Percentiles rank a stretch among this genome's conserved stretches.
phyloP scores from a whole-genome alignment of 2,888 invertebrate species.

The Lochmaea crataegi region DNA sequence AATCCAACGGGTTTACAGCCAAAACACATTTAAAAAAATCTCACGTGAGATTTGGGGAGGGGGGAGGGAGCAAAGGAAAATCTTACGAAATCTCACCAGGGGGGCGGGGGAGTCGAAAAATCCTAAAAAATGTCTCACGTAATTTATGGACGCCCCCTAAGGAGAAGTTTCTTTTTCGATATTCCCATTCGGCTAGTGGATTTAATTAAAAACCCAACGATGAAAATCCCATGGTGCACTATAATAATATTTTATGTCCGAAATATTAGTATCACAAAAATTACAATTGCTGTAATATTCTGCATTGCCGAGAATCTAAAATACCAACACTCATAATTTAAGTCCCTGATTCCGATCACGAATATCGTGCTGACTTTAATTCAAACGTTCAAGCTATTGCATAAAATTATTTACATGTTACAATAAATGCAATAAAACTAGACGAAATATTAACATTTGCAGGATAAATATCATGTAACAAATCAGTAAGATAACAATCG shows the following conservation, averaged over 20 bases:
- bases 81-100: too few relatives aligned
- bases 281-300: constrained; percentile 5
- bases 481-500: constrained; percentile 22
- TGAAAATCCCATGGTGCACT: not conserved
- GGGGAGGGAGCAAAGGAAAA: too few relatives aligned
- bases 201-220: too few relatives aligned
- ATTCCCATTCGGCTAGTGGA: too few relatives aligned
- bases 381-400: constrained; percentile 17
- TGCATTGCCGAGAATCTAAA: constrained; percentile 14
- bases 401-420: constrained; percentile 20
- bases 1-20: too few relatives aligned
- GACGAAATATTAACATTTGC: constrained; percentile 12
- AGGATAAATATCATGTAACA: constrained; percentile 10
- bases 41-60: too few relatives aligned
- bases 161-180: too few relatives aligned
- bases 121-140: too few relatives aligned
- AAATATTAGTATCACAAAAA: constrained; percentile 8
- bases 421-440: constrained; percentile 16
- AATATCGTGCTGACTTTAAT: constrained; percentile 15
- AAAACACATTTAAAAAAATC: too few relatives aligned
- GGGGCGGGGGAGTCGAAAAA: too few relatives aligned
- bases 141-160: too few relatives aligned
- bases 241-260: not conserved
- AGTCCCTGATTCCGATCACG: constrained; percentile 14
- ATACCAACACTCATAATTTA: constrained; percentile 13